A percentile compares a stretch with the other conserved stretches of the same genome.
Conservation (phyloP, 1,140 invertebrate species). For the Andricus grossulariae region DNA sequence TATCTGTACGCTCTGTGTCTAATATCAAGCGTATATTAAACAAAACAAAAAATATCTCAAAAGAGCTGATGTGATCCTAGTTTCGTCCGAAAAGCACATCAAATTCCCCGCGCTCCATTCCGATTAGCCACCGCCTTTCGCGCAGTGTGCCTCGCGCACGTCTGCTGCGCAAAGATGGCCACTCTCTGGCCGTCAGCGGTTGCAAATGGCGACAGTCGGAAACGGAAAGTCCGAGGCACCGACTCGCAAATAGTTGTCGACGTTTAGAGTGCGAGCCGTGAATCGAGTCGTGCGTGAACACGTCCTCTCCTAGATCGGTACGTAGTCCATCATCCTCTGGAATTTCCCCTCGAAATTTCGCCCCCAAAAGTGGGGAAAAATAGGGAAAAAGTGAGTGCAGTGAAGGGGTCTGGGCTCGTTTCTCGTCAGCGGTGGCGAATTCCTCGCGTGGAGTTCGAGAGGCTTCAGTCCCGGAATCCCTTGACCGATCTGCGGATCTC, state of each 20-base stretch:
- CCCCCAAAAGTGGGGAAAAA: background rate
- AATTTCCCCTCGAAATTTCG: background rate
- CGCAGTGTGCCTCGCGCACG: background rate
- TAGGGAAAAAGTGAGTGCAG: background rate
- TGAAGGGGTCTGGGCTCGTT: background rate
- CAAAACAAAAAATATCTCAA: too few relatives aligned
- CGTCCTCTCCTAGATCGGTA: slow-evolving; percentile 59
- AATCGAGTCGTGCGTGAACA: slow-evolving; percentile 57
- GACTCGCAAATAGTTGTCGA: slow-evolving; percentile 64
- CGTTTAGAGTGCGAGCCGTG: slow-evolving; percentile 58
- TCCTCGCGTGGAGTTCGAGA: slow-evolving; percentile 14
- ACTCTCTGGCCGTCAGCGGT: slow-evolving; percentile 62
- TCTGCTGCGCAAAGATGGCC: slow-evolving; percentile 22
- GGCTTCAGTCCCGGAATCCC: slow-evolving; percentile 14
- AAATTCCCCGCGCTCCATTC: background rate
- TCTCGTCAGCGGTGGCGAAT: slow-evolving; percentile 14
- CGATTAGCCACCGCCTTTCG: background rate
- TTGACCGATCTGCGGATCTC: slow-evolving; percentile 18
- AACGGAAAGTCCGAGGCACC: slow-evolving; percentile 67
- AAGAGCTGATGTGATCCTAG: too few relatives aligned
- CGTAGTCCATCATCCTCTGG: slow-evolving; percentile 41
- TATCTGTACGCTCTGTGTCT: too few relatives aligned
- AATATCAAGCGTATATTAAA: too few relatives aligned
- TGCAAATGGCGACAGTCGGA: slow-evolving; percentile 73
- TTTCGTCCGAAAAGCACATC: too few relatives aligned